phyloP scores from a whole-genome alignment of 2,797 vertebrate genomes.

The Cyprinodon diabolis region DNA sequence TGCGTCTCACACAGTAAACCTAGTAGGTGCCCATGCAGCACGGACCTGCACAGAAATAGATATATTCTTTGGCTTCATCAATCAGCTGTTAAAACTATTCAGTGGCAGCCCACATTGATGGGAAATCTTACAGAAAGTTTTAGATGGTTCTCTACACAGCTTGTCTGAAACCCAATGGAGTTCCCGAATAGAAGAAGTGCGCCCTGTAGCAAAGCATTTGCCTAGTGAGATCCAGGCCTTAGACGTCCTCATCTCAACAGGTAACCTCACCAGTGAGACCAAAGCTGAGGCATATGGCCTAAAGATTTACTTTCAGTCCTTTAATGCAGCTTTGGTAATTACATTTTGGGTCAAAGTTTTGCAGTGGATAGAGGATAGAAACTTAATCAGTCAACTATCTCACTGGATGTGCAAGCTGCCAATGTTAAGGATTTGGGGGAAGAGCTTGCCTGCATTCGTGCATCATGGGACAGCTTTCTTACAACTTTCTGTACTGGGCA shows the following conservation, averaged over 20 bases:
- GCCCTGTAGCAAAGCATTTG: constrained; percentile 1
- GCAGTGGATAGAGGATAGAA: constrained; percentile 3
- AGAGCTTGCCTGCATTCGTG: not conserved
- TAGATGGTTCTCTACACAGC: constrained; percentile 25
- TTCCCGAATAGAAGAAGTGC: not conserved
- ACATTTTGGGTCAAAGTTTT: not conserved
- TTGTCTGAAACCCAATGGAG: constrained; percentile 15
- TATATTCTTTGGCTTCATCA: constrained; percentile 35
- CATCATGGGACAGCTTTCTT: not conserved
- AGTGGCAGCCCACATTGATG: constrained; percentile 24
- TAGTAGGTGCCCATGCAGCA: constrained; percentile 6
- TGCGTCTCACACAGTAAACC: not conserved
- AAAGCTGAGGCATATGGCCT: constrained; percentile 3
- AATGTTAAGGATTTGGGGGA: not conserved
- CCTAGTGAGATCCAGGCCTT: not conserved
- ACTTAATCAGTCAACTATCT: not conserved
- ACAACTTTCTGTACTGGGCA: not conserved
- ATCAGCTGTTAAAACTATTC: constrained; percentile 22
- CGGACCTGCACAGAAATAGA: not conserved
- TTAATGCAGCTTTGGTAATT: constrained; percentile 1
- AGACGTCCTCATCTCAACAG: not conserved
- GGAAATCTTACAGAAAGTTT: constrained; percentile 10
- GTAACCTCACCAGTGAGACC: not conserved
- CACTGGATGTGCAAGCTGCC: not conserved
- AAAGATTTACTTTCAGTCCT: constrained; percentile 6